Percentiles rank a stretch among this genome's conserved stretches.
Evolutionary conservation across 2,888 invertebrate species (phyloP).

Genomic region (Cantharis lateralis): DNA sequence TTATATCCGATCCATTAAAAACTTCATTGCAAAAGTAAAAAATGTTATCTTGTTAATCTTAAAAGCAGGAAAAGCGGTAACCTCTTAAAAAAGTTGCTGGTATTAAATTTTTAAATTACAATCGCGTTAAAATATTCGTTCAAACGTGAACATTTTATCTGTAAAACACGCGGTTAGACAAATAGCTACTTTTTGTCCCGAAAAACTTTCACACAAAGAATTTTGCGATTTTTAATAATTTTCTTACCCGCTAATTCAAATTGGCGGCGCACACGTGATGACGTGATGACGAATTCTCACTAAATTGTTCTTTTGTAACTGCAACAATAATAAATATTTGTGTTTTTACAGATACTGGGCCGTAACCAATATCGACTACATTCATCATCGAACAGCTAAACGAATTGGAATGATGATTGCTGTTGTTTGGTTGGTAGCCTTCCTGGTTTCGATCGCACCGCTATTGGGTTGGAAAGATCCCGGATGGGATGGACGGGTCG

Average conservation of each 20-base stretch:
- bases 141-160: neutral
- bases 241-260: too few species aligned
- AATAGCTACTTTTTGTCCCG: too few species aligned
- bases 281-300: too few species aligned
- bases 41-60: conserved; percentile 7
- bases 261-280: too few species aligned
- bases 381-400: conserved; percentile 77
- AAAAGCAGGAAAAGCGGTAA: conserved; percentile 7
- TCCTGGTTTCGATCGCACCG: conserved; percentile 86
- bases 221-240: too few species aligned
- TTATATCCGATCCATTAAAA: conserved; percentile 3
- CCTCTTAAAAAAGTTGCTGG: neutral
- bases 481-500: conserved; percentile 62
- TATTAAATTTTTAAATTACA: neutral
- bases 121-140: neutral
- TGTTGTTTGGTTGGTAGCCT: conserved; percentile 82
- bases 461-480: conserved; percentile 83
- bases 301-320: too few species aligned
- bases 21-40: conserved; percentile 9
- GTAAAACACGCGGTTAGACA: neutral
- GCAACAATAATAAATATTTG: neutral
- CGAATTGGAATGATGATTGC: conserved; percentile 81
- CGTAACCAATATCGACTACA: conserved; percentile 89
- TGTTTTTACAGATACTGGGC: conserved; percentile 76
- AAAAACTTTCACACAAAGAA: too few species aligned